Base-by-base conservation (phyloP, 1,140 invertebrate species). In the Penaeus japonicus region DNA sequence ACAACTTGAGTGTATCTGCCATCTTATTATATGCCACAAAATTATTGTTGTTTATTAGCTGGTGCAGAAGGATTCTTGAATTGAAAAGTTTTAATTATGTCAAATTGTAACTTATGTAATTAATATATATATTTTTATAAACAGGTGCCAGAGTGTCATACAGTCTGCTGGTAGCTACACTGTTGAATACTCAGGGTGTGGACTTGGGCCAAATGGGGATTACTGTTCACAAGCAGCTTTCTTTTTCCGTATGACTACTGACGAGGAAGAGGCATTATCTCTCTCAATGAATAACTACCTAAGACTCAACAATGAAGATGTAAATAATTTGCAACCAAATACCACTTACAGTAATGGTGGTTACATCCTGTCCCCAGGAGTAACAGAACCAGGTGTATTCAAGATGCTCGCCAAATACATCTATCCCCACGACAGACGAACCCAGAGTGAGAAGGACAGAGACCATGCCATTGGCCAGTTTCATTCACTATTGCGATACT, bases 141-240 rank as follows among this genome's bases (percentile, higher is more conserved):
- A 47, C 55, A 86, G 85, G 85, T 86, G 85, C 54, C 85, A 77
- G 24, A 77, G 77, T 53, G 62, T 86, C 18, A 24, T 86, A 39
- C 30, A 80, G 35, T 57, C 78, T 4, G 24, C 75, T 53, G 27
- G n/a, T 4, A 39, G 65, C 18, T 86, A 86, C 75, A 78, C 3
- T 17, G 70, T 86, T 39, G 75, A 86, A 27, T 59, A 47, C 53
- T 86, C 77, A 65, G 85, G 85, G 17, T 80, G 85, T 80, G 85
- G 85, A 27, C 55, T 86, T 15, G 85, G 85, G 27, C 85, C 85
- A 0, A 55, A 86, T 5, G 54, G 62, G 39, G 79, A 75, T 24
- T 86, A 62, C 24, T 86, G 85, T 47, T 79, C 75, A 18, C 85
- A 86, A 20, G 62, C 79, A 35, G 85, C 85, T 24, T 20, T 35